phyloP scores from a whole-genome alignment of 2,888 invertebrate species.

The Phymatocera aterrima region DNA sequence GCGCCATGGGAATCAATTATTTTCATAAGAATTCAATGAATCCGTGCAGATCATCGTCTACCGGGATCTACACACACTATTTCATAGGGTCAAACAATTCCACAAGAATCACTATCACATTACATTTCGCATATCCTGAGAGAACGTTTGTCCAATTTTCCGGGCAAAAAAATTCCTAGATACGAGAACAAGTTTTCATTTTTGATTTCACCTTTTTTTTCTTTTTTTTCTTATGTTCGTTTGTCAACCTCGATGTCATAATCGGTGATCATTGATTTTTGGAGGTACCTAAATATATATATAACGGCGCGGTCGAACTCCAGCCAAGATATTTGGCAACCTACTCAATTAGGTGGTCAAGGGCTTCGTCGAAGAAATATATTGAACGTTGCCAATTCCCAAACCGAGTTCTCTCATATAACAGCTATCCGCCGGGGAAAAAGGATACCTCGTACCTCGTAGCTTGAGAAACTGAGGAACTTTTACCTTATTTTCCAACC shows the following conservation, averaged over 20 bases:
- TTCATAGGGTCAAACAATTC: no score
- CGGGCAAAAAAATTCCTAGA: no score
- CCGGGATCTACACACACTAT: no score
- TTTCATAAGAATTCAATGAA: no score
- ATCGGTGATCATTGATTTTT: background rate
- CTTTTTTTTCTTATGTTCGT: background rate
- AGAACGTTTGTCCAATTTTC: no score
- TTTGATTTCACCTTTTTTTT: background rate
- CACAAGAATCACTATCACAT: no score
- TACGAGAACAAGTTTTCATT: no score
- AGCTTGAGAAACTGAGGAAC: conserved; percentile 11
- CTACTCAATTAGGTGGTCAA: conserved; percentile 11
- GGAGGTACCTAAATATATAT: background rate
- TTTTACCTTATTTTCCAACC: background rate
- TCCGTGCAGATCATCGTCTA: no score
- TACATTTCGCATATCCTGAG: no score
- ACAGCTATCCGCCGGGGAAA: background rate
- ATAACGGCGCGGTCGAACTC: background rate
- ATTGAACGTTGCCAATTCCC: background rate
- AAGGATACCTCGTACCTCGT: no score
- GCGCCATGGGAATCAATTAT: no score
- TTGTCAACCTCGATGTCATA: no score
- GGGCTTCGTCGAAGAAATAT: conserved; percentile 4
- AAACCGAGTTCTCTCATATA: background rate
- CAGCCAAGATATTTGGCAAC: background rate